These are phyloP conservation scores for Patella vulgata DNA, from an alignment of 1,140 invertebrate genomes.

Conservation along the genomic window DNA sequence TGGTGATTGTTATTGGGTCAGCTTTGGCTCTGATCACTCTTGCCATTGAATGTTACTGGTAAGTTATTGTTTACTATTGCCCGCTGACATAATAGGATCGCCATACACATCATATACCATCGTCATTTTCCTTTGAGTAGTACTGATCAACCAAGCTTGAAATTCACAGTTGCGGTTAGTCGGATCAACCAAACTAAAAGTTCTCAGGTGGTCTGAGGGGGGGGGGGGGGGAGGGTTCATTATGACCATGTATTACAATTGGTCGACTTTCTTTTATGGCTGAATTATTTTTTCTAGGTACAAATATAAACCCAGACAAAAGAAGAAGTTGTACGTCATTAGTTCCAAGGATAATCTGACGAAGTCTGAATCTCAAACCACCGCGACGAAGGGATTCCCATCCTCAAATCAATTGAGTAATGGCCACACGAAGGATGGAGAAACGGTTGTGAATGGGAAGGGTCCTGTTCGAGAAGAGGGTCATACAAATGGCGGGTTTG, in stretches of 20 bases:
- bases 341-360: slow-evolving; percentile 10
- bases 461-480: neutral
- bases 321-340: slow-evolving; percentile 24
- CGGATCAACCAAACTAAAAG: neutral
- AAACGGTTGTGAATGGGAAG: neutral
- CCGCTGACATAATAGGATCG: no score
- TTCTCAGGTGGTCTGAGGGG: neutral
- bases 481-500: slow-evolving; percentile 12
- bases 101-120: no score
- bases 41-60: slow-evolving; percentile 89
- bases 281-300: slow-evolving; percentile 12
- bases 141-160: neutral
- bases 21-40: slow-evolving; percentile 81
- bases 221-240: neutral
- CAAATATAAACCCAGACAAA: slow-evolving; percentile 27
- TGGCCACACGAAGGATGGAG: neutral
- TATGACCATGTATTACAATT: neutral
- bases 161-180: neutral
- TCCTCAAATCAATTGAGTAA: neutral
- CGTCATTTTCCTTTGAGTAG: neutral
- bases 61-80: no score
- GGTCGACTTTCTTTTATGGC: no score
- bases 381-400: neutral
- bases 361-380: neutral
- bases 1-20: slow-evolving; percentile 68